Evolutionary conservation across 64 coral and sea anemone genomes (phyloP).

Genomic region (Actinia equina): DNA sequence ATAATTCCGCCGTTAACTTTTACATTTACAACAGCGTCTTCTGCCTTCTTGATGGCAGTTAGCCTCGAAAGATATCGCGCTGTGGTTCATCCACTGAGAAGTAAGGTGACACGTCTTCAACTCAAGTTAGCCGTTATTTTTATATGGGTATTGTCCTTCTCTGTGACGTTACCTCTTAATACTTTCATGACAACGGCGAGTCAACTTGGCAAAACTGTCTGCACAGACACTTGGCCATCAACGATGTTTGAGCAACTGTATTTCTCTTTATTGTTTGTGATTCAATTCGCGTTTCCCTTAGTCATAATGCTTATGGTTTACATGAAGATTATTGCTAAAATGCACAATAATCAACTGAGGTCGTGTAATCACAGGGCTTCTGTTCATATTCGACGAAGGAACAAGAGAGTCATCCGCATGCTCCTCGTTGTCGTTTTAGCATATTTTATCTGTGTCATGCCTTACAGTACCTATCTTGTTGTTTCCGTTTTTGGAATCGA

Average conservation of each 20-base stretch:
- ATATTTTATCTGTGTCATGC: conserved; percentile 38
- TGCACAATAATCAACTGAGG: not conserved
- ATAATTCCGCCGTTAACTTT: conserved; percentile 43
- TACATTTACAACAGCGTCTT: conserved; percentile 34
- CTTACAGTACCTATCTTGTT: conserved; percentile 37
- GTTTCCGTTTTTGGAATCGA: conserved; percentile 22
- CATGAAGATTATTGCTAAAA: conserved; percentile 18
- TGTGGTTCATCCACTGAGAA: conserved; percentile 13
- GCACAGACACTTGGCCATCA: conserved; percentile 39
- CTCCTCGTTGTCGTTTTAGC: conserved; percentile 26
- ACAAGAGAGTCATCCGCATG: conserved; percentile 41
- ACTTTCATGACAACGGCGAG: conserved; percentile 13
- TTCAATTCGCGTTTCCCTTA: conserved; percentile 43
- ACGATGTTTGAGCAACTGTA: conserved; percentile 13
- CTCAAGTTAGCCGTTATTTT: conserved; percentile 25
- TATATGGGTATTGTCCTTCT: conserved; percentile 35
- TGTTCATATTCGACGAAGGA: conserved; percentile 10
- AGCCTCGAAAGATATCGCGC: conserved; percentile 39
- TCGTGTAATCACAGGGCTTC: not conserved
- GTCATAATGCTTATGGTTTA: conserved; percentile 27
- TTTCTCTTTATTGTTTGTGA: conserved; percentile 29
- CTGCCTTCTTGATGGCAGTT: conserved; percentile 17
- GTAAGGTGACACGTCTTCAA: not conserved
- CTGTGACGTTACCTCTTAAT: conserved; percentile 25
- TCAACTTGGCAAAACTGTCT: conserved; percentile 27